These are phyloP conservation scores for Melanchra persicariae DNA, from an alignment of 2,888 invertebrate species.

Conservation along the genomic window DNA sequence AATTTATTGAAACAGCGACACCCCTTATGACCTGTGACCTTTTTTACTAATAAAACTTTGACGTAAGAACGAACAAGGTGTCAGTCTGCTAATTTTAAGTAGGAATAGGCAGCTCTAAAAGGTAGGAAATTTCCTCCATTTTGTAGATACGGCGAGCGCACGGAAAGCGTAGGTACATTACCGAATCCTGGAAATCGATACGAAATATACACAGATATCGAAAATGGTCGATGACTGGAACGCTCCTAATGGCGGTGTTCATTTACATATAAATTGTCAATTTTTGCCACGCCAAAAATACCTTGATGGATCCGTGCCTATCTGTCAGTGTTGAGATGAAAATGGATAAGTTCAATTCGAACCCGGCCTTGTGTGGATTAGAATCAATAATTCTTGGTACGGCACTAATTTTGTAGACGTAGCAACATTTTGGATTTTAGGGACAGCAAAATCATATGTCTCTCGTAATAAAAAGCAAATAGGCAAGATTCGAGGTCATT, in stretches of 20 bases:
- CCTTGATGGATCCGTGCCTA: slow-evolving; percentile 58
- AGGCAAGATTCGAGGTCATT: slow-evolving; percentile 19
- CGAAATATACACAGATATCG: slow-evolving; percentile 45
- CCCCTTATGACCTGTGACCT: slow-evolving; percentile 72
- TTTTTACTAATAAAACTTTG: slow-evolving; percentile 60
- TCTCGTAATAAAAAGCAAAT: slow-evolving; percentile 19
- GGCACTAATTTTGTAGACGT: neutral
- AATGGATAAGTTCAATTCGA: slow-evolving; percentile 19
- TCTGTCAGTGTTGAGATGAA: slow-evolving; percentile 34
- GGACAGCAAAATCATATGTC: slow-evolving; percentile 2
- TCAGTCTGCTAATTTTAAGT: slow-evolving; percentile 36
- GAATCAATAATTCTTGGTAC: neutral
- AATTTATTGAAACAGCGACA: slow-evolving; percentile 73
- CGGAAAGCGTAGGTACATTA: slow-evolving; percentile 45
- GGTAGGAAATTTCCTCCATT: slow-evolving; percentile 20
- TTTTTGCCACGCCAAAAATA: slow-evolving; percentile 54
- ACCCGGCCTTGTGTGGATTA: neutral
- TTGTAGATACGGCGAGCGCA: slow-evolving; percentile 16
- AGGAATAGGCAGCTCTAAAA: slow-evolving; percentile 7
- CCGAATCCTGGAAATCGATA: slow-evolving; percentile 54
- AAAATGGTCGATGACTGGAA: slow-evolving; percentile 50
- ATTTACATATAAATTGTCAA: slow-evolving; percentile 71
- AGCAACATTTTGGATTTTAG: slow-evolving; percentile 4
- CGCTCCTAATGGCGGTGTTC: slow-evolving; percentile 51
- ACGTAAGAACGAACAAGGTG: slow-evolving; percentile 52